Percentiles rank a stretch among this genome's conserved stretches.
Conservation (phyloP, 2,113 vertebrate genomes). For the Apteryx owenii region DNA sequence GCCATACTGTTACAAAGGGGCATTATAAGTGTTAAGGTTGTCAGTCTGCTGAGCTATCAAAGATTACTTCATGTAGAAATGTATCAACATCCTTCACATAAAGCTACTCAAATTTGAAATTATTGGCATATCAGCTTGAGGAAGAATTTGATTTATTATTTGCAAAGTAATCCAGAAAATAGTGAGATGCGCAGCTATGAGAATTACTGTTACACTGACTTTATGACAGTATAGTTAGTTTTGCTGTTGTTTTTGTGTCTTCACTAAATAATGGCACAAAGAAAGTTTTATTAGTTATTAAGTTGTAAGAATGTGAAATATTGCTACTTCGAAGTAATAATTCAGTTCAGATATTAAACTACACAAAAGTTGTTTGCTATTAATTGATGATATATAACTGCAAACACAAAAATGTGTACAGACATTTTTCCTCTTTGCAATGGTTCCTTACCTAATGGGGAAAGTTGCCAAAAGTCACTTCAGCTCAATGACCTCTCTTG, state of each 20-base stretch:
- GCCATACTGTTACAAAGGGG: constrained; percentile 17
- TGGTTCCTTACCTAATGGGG: fast-evolving
- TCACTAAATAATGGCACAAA: background rate
- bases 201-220: background rate
- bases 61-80: constrained; percentile 55
- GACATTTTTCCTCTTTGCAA: background rate
- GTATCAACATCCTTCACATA: constrained; percentile 63
- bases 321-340: background rate
- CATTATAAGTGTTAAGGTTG: constrained; percentile 71
- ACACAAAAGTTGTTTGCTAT: fast-evolving
- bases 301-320: background rate
- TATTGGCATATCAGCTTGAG: constrained; percentile 51
- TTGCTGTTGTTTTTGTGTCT: background rate
- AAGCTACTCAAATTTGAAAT: constrained; percentile 78
- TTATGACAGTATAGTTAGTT: background rate
- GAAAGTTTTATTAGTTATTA: background rate
- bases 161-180: constrained; percentile 48
- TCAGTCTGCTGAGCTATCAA: constrained; percentile 56
- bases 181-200: background rate
- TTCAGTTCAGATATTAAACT: background rate
- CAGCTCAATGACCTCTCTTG: background rate
- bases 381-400: fast-evolving
- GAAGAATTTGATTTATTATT: constrained; percentile 56
- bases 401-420: background rate
- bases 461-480: background rate